Base-by-base conservation (phyloP, 2,888 invertebrate genomes). In the Bhutanitis thaidina region DNA sequence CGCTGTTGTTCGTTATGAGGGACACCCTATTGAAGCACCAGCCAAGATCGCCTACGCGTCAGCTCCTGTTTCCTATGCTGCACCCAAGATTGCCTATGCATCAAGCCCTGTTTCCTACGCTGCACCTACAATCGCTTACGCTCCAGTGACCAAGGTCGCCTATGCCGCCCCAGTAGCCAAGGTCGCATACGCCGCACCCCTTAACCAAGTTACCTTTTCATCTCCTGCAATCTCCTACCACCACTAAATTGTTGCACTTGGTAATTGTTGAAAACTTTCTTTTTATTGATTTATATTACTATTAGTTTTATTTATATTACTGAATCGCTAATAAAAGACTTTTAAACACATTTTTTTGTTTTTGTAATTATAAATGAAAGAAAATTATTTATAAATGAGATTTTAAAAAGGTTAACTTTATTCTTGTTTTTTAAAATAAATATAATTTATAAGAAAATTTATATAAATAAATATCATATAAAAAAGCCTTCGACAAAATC, bases 1-100 rank as follows among this genome's bases (percentile, higher is more conserved):
- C 71, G 88, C 90, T 30, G 62, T 71, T 51, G 89, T 89, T 14
- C 79, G 81, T 34, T 86, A 87, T 62, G 87, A 90, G 58, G 86
- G 87, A 9, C 74, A 78, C 20, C 77, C 84, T 29, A 59, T 64
- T 30, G 52, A 61, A 14, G 62, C 58, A 4, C 71, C 62, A 43
- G 59, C 65, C 1, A 58, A 67, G 49, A 16, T 65, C 58, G 60
- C 66, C 3, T 61, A 63, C 25, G 58, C 77, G 58, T 64, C 40
- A 7, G 58, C 61, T n/a, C 56, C 57, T 8, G 51, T 55, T 14
- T 55, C 43, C 40, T 53, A 63, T 67, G 64, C 71, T 4, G 65
- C 71, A 8, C 67, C 71, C 3, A 57, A 66, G 44, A 15, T 65
- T 14, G 60, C 65, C 3, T 61, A 62, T 16, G 58, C 61, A 12